phyloP scores from a whole-genome alignment of 2,113 vertebrate genomes.

The Cygnus atratus region DNA sequence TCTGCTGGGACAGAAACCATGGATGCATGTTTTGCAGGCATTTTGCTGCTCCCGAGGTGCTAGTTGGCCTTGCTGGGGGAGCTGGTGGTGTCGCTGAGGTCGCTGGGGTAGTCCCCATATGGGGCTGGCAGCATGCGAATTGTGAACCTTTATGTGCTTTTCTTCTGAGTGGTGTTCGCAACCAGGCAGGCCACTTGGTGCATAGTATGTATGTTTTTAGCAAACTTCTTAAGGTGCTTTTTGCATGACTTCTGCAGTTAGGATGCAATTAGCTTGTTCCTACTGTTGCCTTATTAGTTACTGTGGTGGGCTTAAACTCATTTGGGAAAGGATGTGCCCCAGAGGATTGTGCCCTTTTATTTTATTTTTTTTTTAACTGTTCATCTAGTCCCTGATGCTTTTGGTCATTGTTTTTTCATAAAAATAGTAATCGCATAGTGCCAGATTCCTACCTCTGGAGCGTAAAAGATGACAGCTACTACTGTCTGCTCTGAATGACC shows the following conservation, averaged over 20 bases:
- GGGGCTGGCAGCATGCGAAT: not conserved
- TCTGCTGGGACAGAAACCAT: fast-evolving
- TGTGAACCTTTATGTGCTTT: fast-evolving
- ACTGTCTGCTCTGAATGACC: not conserved
- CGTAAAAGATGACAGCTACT: not conserved
- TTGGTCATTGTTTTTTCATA: not conserved
- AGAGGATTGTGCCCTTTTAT: not conserved
- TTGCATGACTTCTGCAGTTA: not conserved
- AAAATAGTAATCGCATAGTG: not conserved
- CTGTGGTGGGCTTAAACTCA: not conserved
- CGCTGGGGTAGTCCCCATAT: fast-evolving
- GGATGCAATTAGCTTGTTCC: slow-evolving; percentile 10
- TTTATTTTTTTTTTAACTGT: not conserved
- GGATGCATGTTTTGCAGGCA: not conserved
- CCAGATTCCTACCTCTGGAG: not conserved
- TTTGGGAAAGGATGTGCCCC: not conserved
- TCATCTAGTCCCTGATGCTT: not conserved
- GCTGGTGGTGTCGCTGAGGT: fast-evolving
- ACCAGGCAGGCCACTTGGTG: not conserved
- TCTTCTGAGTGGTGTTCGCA: not conserved
- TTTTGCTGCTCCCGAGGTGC: not conserved
- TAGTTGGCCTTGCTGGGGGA: too few relatives aligned
- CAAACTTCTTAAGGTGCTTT: not conserved
- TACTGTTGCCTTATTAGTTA: slow-evolving; percentile 23
- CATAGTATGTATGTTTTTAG: not conserved